These are phyloP conservation scores for Caenorhabditis sp. DNA, from an alignment of 2,888 invertebrate species.

Conservation along the genomic window DNA sequence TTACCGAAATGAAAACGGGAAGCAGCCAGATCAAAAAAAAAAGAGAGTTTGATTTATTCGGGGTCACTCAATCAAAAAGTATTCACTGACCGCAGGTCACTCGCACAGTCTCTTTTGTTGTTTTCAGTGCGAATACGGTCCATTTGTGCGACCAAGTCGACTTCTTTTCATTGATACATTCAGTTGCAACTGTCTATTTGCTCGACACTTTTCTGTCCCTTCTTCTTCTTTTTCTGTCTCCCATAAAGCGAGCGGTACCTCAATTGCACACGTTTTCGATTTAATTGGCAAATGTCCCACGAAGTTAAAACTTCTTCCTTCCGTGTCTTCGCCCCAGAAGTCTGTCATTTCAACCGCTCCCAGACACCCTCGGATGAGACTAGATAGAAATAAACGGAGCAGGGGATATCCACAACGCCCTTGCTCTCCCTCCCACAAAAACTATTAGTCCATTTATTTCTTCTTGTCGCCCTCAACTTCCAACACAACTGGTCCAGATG, in stretches of 20 bases:
- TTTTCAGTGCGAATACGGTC: conserved; percentile 51
- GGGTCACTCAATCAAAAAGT: conserved; percentile 51
- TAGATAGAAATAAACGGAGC: conserved; percentile 31
- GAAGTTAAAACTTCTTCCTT: conserved; percentile 33
- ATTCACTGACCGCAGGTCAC: conserved; percentile 59
- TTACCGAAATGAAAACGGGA: conserved; percentile 17
- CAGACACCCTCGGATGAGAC: conserved; percentile 36
- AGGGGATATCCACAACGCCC: conserved; percentile 15
- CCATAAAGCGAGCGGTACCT: conserved; percentile 37
- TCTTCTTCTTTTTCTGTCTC: conserved; percentile 21
- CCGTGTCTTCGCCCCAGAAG: background rate
- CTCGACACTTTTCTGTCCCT: conserved; percentile 30
- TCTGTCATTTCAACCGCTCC: conserved; percentile 34
- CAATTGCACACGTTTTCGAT: conserved; percentile 43
- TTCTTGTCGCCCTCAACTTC: background rate
- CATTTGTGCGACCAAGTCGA: conserved; percentile 44
- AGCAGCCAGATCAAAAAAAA: background rate
- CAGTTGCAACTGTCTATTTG: conserved; percentile 62
- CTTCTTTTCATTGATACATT: conserved; percentile 45
- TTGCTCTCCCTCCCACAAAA: conserved; percentile 17
- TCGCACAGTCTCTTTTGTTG: conserved; percentile 39
- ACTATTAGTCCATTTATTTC: conserved; percentile 37
- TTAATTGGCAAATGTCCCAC: conserved; percentile 50
- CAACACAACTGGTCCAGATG: conserved; percentile 34
- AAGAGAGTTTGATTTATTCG: conserved; percentile 1